Evolutionary conservation across 2,797 vertebrate species (phyloP).

Genomic region (Squalus acanthias): DNA sequence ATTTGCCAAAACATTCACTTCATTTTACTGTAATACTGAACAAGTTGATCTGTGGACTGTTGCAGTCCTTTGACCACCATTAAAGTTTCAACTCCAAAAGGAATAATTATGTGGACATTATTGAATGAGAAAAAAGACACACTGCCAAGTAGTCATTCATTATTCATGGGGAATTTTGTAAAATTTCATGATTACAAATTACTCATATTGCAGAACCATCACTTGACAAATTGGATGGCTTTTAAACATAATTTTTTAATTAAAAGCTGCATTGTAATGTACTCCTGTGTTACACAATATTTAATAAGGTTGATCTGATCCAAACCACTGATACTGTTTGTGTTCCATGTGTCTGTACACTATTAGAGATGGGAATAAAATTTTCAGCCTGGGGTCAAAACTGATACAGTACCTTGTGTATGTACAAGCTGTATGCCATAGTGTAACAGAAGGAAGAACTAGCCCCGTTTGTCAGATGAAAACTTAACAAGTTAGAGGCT

Average conservation of each 20-base stretch:
- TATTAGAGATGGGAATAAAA: background rate
- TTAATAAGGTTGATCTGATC: background rate
- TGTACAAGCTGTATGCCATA: background rate
- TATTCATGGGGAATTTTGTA: background rate
- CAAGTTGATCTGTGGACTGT: background rate
- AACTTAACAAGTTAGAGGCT: background rate
- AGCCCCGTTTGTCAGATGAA: background rate
- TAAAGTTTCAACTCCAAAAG: background rate
- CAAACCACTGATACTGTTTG: background rate
- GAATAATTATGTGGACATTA: background rate
- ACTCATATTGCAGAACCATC: background rate
- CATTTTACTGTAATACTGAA: background rate
- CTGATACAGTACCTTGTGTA: background rate
- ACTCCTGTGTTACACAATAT: background rate
- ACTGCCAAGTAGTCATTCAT: background rate
- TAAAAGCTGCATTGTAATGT: background rate
- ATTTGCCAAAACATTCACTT: background rate
- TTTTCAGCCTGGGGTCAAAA: background rate
- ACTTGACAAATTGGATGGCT: background rate
- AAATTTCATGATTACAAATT: background rate
- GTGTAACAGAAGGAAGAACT: background rate
- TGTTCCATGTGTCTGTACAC: background rate
- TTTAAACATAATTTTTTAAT: background rate
- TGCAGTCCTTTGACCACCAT: background rate
- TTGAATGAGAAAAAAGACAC: conserved; percentile 10